Percentiles rank a stretch among this genome's conserved stretches.
These are phyloP conservation scores for Colostygia pectinataria DNA, from an alignment of 2,888 invertebrate genomes.

Conservation along the genomic window DNA sequence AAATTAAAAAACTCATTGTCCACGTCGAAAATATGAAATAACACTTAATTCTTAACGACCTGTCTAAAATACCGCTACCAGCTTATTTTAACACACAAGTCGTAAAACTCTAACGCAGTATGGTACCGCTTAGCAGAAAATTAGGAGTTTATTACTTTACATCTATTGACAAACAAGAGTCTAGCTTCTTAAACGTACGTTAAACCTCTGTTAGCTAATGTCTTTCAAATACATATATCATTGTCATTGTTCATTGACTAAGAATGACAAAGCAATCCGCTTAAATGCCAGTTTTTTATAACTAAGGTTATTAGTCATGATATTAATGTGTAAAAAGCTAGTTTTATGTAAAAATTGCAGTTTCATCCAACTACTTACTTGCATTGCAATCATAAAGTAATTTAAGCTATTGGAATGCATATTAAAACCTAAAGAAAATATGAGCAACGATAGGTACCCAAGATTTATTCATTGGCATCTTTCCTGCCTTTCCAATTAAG, in stretches of 20 bases:
- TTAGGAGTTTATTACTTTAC: no score
- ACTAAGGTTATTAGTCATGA: no score
- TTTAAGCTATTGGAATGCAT: neutral
- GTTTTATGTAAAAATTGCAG: no score
- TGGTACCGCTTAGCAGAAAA: neutral
- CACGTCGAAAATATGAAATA: constrained; percentile 4
- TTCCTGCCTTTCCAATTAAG: constrained; percentile 35
- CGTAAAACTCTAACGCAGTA: constrained; percentile 7
- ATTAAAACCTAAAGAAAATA: constrained; percentile 6
- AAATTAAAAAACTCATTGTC: neutral
- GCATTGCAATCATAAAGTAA: neutral
- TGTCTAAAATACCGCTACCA: constrained; percentile 3
- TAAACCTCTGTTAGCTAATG: no score
- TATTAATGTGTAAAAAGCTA: no score
- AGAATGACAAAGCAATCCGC: no score
- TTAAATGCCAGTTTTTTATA: no score
- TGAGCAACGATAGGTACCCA: constrained; percentile 4
- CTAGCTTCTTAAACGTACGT: no score
- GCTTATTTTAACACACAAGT: neutral
- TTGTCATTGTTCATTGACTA: no score
- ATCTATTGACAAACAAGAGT: no score
- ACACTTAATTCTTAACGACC: constrained; percentile 13
- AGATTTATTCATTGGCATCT: constrained; percentile 21
- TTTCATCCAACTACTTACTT: no score
- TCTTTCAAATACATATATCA: no score